phyloP scores from a whole-genome alignment of 2,888 invertebrate species.

The Argyresthia albistria region DNA sequence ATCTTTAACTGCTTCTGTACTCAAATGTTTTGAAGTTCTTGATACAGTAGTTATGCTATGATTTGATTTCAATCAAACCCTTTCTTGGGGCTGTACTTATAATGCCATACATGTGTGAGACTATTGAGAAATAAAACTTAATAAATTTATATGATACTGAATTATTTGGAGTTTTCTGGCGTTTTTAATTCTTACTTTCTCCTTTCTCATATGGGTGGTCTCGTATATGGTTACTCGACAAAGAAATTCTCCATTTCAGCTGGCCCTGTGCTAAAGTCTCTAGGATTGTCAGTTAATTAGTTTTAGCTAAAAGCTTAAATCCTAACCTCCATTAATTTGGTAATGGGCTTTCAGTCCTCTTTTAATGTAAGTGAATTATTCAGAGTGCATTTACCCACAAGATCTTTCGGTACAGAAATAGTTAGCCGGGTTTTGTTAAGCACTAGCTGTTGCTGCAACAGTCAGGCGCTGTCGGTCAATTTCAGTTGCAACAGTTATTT shows the following conservation, averaged over 20 bases:
- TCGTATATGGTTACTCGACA: too few species aligned
- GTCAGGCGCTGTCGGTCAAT: not conserved
- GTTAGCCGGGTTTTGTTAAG: conserved; percentile 24
- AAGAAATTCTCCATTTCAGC: too few species aligned
- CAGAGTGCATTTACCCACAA: conserved; percentile 5
- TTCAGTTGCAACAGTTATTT: not conserved
- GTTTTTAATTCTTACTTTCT: too few species aligned
- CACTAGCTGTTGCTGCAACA: conserved; percentile 24
- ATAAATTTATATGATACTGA: too few species aligned
- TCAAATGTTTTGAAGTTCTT: not conserved
- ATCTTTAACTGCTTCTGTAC: conserved; percentile 3
- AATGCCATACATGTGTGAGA: too few species aligned
- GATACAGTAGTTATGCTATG: too few species aligned
- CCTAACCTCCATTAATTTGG: not conserved
- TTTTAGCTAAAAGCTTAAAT: not conserved
- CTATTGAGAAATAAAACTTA: too few species aligned
- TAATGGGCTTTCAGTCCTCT: not conserved
- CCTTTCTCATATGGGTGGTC: too few species aligned
- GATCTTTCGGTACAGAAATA: conserved; percentile 48
- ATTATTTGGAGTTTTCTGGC: too few species aligned
- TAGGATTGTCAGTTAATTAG: not conserved
- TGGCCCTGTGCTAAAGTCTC: too few species aligned
- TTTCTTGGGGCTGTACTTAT: too few species aligned
- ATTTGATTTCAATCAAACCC: too few species aligned
- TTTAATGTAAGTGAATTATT: not conserved